Evolutionary conservation across 2,113 vertebrate species (phyloP).

Genomic region (Asarcornis scutulata): DNA sequence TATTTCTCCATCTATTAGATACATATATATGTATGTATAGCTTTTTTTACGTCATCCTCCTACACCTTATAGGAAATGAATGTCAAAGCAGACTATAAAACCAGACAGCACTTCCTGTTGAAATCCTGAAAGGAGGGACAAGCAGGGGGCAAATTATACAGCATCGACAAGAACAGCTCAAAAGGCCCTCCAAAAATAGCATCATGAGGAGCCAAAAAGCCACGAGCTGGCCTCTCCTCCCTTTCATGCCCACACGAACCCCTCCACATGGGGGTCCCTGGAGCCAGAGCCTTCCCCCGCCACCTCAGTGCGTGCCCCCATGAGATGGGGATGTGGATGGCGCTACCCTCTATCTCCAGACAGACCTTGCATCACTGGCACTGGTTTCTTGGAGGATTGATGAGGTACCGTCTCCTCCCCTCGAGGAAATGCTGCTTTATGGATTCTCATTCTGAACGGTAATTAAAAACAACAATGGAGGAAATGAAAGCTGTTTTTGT

Average conservation of each 20-base stretch:
- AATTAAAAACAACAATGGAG: not conserved
- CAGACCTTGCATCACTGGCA: not conserved
- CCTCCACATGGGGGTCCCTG: not conserved
- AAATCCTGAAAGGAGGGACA: not conserved
- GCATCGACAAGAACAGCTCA: not conserved
- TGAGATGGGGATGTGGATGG: no score
- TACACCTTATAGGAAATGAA: not conserved
- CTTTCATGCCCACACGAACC: accelerated
- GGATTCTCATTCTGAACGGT: not conserved
- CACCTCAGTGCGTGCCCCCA: not conserved
- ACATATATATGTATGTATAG: not conserved
- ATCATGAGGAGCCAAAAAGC: not conserved
- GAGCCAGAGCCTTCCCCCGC: not conserved
- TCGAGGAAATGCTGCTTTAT: not conserved
- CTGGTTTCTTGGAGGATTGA: not conserved
- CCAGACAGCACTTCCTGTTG: not conserved
- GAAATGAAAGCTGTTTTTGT: not conserved
- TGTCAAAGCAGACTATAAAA: constrained; percentile 18
- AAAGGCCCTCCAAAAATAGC: not conserved
- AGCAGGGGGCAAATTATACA: not conserved
- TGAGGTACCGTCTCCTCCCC: no score
- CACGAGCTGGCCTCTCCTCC: not conserved
- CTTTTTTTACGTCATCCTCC: not conserved
- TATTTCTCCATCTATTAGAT: not conserved
- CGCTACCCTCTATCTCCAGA: no score